Percentiles rank a stretch among this genome's conserved stretches.
These are phyloP conservation scores for Cephalopterus ornatus DNA, from an alignment of 2,113 vertebrate species.

Conservation along the genomic window DNA sequence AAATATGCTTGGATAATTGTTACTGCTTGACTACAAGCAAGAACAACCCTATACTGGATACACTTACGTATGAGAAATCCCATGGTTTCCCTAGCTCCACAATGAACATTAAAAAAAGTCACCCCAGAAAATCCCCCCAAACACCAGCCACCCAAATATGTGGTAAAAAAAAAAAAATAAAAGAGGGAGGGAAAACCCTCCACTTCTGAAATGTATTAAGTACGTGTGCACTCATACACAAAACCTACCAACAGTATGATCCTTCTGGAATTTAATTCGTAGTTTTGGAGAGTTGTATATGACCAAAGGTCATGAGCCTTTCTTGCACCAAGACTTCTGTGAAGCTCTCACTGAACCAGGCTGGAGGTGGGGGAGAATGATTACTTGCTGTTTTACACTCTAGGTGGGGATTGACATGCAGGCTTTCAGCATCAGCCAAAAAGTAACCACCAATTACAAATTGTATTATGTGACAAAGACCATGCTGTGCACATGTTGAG, in stretches of 20 bases:
- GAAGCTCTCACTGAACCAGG: not conserved
- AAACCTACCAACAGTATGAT: not conserved
- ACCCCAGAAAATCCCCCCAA: too few species aligned
- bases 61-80: not conserved
- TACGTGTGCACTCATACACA: not conserved
- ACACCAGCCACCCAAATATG: not conserved
- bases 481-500: not conserved
- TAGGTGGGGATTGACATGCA: not conserved
- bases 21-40: not conserved
- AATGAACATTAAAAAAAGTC: not conserved
- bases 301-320: not conserved
- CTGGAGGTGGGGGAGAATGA: not conserved
- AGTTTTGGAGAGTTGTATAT: not conserved
- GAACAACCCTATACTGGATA: not conserved
- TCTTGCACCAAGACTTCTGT: not conserved
- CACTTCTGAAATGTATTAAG: not conserved
- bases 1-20: not conserved
- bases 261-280: not conserved
- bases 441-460: not conserved
- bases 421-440: conserved; percentile 37
- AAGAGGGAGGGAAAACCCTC: not conserved
- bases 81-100: not conserved
- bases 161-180: not conserved
- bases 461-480: not conserved
- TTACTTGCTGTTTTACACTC: not conserved